These are phyloP conservation scores for Merodon equestris DNA, from an alignment of 2,888 invertebrate genomes.

Conservation along the genomic window DNA sequence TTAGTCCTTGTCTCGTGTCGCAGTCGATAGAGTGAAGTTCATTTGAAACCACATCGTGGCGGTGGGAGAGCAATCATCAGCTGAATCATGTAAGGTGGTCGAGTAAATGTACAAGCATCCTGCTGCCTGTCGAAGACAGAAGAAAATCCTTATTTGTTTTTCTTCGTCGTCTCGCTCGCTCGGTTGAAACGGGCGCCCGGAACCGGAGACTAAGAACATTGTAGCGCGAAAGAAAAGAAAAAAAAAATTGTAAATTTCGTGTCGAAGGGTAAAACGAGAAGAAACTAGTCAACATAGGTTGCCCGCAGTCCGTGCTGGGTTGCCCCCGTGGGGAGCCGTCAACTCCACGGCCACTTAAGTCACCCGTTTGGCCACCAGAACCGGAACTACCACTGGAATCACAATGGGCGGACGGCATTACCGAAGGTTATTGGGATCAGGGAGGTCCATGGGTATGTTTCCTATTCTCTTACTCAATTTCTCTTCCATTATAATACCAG, in stretches of 20 bases:
- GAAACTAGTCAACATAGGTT: constrained; percentile 74
- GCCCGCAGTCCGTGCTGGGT: constrained; percentile 74
- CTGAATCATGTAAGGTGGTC: constrained; percentile 54
- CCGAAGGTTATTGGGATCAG: constrained; percentile 75
- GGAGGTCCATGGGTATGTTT: constrained; percentile 74
- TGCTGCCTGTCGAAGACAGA: constrained; percentile 7
- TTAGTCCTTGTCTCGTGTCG: constrained; percentile 5
- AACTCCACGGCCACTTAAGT: constrained; percentile 72
- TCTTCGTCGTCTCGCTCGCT: too few species aligned
- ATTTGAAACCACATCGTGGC: constrained; percentile 38
- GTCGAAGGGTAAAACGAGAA: constrained; percentile 63
- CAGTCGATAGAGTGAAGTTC: constrained; percentile 22
- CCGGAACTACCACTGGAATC: constrained; percentile 74
- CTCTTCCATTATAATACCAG: constrained; percentile 29
- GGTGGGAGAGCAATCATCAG: constrained; percentile 29
- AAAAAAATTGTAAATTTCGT: constrained; percentile 44
- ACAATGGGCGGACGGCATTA: constrained; percentile 74
- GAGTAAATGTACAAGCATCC: constrained; percentile 45
- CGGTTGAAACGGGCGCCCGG: too few species aligned
- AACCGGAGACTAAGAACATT: too few species aligned
- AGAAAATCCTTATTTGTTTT: background rate
- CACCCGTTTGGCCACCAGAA: constrained; percentile 73
- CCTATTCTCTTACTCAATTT: constrained; percentile 33
- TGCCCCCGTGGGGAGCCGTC: constrained; percentile 74
- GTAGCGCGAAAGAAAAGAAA: constrained; percentile 11